Evolutionary conservation across 2,113 vertebrate genomes (phyloP).

Genomic region (Sisor rabdophorus): DNA sequence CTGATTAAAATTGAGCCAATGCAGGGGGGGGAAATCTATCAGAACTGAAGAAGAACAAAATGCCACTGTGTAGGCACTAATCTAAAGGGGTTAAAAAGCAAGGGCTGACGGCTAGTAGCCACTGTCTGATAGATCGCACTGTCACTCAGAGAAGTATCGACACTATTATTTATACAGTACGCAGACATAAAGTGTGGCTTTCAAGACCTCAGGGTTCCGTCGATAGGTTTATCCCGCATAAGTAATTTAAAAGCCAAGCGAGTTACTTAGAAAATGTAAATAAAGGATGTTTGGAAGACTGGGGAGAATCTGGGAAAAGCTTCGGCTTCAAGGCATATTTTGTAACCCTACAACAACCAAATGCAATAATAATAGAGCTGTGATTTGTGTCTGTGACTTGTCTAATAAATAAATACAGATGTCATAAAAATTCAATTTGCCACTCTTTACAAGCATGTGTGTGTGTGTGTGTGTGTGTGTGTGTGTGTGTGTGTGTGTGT

Average conservation of each 20-base stretch:
- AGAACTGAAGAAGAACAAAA: conserved; percentile 52
- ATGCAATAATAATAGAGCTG: conserved; percentile 22
- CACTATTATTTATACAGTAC: conserved; percentile 41
- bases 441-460: conserved; percentile 22
- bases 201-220: conserved; percentile 21
- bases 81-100: neutral
- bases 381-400: conserved; percentile 18
- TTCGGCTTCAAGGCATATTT: neutral
- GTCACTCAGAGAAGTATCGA: conserved; percentile 36
- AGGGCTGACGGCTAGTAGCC: conserved; percentile 1
- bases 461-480: conserved; percentile 8
- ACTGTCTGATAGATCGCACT: conserved; percentile 27
- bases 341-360: conserved; percentile 1
- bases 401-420: conserved; percentile 50
- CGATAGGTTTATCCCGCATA: conserved; percentile 8
- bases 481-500: too few relatives aligned
- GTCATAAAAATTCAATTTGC: conserved; percentile 57
- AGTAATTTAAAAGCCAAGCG: conserved; percentile 19
- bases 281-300: conserved; percentile 16
- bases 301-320: neutral
- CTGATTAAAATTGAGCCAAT: conserved; percentile 62
- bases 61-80: conserved; percentile 38
- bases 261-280: conserved; percentile 32
- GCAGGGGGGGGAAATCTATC: conserved; percentile 35
- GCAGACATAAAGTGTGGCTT: conserved; percentile 20